Evolutionary conservation across 2,888 invertebrate species (phyloP), one percentile per base, ranked within the genome.

Genomic region (Phengaris alcon): DNA sequence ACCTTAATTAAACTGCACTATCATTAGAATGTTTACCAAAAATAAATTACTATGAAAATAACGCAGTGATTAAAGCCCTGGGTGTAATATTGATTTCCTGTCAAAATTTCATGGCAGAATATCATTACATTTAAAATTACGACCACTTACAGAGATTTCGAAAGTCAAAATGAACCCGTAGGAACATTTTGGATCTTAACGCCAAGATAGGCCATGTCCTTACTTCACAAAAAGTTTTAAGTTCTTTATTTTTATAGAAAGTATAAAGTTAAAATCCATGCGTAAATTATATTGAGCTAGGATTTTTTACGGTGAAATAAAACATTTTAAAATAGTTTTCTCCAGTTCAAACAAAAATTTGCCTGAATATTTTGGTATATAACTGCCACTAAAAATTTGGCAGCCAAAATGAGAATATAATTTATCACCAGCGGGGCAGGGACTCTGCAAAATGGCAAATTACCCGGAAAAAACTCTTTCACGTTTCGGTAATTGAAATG

Each of bases 21-120:
- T 64, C 35, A 44, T 64, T 64, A 64, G 64, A 64, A 64, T 64
- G 64, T 64, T 64, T 64, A 44, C 64, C 35, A 59, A 64, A 64
- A 64, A 64, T 64, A 44, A 64, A 64, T 64, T 64, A 64, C 35
- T 12, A 64, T 6, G 64, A 44, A 6, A 64, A 64, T 12, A 64
- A 35, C 64, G 35, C 64, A 12, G 12, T 64, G 59, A 64, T 35
- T 64, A 64, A 64, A 35, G 22, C 59, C 22, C 59, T 6, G 15
- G 9, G 22, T 59, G 35, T 59, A 7, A 22, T 64, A 64, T 64
- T 64, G 59, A 64, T 22, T 64, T 64, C 22, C 9, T 22, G 22
- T 22, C 22, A 35, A 64, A 64, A 64, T 35, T 64, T 9, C 15
- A 57, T 57, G 57, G 15, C 57, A 3, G 15, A 57, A 57, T 57